These are phyloP conservation scores for Antheraea mylitta DNA, from an alignment of 1,140 invertebrate species.

Conservation along the genomic window DNA sequence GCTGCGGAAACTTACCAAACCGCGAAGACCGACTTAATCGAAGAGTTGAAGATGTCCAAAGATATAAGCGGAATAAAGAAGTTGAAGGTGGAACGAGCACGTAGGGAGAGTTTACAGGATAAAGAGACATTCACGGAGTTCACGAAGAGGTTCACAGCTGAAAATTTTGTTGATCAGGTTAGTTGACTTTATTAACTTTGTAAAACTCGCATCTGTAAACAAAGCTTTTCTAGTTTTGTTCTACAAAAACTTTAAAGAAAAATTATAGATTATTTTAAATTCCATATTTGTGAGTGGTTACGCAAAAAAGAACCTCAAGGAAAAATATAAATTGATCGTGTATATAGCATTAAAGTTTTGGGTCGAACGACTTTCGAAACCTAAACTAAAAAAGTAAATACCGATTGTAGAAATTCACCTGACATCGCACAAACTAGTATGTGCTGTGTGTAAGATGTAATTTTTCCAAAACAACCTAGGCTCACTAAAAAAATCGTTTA, in stretches of 20 bases:
- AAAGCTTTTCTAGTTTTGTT: not conserved
- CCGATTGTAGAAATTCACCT: too few relatives aligned
- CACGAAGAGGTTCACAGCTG: constrained; percentile 89
- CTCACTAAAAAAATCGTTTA: too few relatives aligned
- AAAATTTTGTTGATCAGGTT: constrained; percentile 94
- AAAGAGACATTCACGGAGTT: constrained; percentile 91
- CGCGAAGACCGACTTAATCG: constrained; percentile 92
- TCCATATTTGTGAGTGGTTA: not conserved
- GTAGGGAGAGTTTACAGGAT: constrained; percentile 88
- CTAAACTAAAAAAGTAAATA: too few relatives aligned
- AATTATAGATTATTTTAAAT: not conserved
- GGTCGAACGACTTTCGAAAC: too few relatives aligned
- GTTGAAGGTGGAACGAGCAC: constrained; percentile 91
- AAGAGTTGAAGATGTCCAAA: constrained; percentile 93
- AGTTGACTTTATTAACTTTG: constrained; percentile 39
- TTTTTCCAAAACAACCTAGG: too few relatives aligned
- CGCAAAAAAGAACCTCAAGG: too few relatives aligned
- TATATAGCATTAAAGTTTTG: too few relatives aligned
- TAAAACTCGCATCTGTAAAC: too few relatives aligned
- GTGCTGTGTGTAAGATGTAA: too few relatives aligned
- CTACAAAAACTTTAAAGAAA: not conserved
- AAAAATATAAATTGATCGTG: too few relatives aligned
- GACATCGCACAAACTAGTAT: too few relatives aligned
- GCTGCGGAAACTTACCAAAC: constrained; percentile 85
- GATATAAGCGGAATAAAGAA: constrained; percentile 94